phyloP scores from a whole-genome alignment of 2,888 invertebrate genomes.

The Hoplodrina ambigua region DNA sequence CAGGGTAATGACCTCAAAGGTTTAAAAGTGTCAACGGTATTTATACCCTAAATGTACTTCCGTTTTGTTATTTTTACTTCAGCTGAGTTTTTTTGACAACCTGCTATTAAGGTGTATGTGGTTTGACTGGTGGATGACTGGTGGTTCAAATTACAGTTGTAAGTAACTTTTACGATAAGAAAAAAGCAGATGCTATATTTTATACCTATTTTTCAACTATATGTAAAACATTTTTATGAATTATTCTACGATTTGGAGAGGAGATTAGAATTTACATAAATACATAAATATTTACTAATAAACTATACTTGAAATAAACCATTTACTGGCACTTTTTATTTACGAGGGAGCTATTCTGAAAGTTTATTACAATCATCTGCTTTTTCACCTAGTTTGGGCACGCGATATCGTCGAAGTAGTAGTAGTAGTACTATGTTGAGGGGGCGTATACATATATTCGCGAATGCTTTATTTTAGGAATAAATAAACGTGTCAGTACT shows the following conservation, averaged over 20 bases:
- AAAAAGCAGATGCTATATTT: background rate
- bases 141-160: background rate
- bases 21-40: constrained; percentile 22
- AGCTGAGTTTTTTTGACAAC: background rate
- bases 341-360: no score
- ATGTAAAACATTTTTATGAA: background rate
- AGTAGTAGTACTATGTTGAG: no score
- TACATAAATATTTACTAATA: no score
- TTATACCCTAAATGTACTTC: constrained; percentile 20
- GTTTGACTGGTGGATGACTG: no score
- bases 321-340: no score
- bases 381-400: no score
- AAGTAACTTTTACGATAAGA: no score
- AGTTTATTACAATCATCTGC: no score
- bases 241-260: background rate
- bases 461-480: background rate
- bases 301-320: background rate
- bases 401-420: no score
- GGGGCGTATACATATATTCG: background rate
- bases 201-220: background rate
- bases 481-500: background rate
- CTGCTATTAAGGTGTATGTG: background rate
- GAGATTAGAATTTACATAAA: background rate
- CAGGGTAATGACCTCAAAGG: constrained; percentile 30
- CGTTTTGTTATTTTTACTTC: constrained; percentile 14